Evolutionary conservation across 2,113 vertebrate species (phyloP).

Genomic region (Phylloscopus whistleri): DNA sequence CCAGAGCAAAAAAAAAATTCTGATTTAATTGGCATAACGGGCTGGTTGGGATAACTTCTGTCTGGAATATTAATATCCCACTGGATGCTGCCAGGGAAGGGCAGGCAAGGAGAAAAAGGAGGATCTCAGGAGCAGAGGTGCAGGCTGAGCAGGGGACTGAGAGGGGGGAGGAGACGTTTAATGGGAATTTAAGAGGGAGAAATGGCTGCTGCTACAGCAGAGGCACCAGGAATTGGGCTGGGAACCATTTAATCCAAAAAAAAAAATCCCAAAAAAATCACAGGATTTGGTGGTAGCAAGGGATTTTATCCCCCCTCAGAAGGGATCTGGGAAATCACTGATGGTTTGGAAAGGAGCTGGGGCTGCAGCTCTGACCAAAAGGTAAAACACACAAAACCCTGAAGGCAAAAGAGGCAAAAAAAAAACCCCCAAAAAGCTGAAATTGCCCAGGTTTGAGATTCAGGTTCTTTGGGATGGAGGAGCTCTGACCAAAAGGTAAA

Average conservation of each 20-base stretch:
- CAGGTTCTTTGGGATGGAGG: too few species aligned
- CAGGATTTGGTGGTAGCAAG: not conserved
- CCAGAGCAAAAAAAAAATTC: not conserved
- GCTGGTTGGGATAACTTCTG: not conserved
- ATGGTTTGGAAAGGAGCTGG: not conserved
- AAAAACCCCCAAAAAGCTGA: accelerated
- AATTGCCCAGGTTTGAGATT: too few species aligned
- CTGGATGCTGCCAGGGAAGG: not conserved
- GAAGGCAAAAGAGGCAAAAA: not conserved
- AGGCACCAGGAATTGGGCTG: not conserved
- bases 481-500: not conserved
- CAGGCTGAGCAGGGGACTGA: not conserved
- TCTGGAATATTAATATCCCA: conserved; percentile 29
- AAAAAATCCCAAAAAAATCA: not conserved
- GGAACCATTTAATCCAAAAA: not conserved
- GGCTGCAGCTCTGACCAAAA: not conserved
- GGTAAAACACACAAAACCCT: not conserved
- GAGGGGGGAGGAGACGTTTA: not conserved
- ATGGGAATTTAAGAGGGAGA: not conserved
- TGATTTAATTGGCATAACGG: conserved; percentile 1
- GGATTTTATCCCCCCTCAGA: not conserved
- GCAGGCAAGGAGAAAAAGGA: not conserved
- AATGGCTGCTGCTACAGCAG: not conserved
- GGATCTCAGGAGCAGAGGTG: not conserved
- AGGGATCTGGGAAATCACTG: not conserved